Base-by-base conservation (phyloP, 2,888 invertebrate genomes). In the Microctonus brassicae region DNA sequence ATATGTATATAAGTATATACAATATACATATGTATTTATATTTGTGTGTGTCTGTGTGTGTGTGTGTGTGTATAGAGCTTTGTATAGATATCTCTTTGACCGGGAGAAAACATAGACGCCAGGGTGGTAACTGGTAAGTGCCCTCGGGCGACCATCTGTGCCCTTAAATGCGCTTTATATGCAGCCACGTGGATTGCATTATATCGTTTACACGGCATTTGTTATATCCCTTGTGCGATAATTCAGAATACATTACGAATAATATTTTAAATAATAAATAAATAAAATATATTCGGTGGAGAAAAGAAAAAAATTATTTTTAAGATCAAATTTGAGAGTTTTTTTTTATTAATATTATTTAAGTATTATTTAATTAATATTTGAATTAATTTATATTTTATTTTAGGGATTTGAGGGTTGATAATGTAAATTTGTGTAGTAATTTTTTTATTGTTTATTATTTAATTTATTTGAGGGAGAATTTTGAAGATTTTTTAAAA, bases 121-220 rank as follows among this genome's bases (percentile, higher is more conserved):
- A 75, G 82, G 84, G 83, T 81, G 82, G 84, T 81, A 83, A 83
- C 85, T 84, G 83, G 84, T 85, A 87, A 87, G 85, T 87, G 85
- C 86, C 86, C 81, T 53, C 77, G 81, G 86, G 86, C 86, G 85
- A 83, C 87, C 87, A 87, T 87, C 87, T 87, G 87, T 87, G 87
- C 84, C 82, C 84, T 81, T 81, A 80, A 77, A 79, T 77, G 80
- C 80, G 52, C 52, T 58, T 42, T 58, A 47, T 55, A 68, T 62
- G 53, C 64, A 78, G 84, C 84, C 85, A 84, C 85, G 84, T 84
- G 85, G 83, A 85, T 83, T 80, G 81, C 82, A 80, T 82, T 85
- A 85, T 64, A 34, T 81, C 86, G 83, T 85, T 86, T 84, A 82
- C 83, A 80, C 83, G 81, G 83, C 85, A 85, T 85, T 85, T 84